Base-by-base conservation (phyloP, 2,797 vertebrate species). In the Remorina albescens region DNA sequence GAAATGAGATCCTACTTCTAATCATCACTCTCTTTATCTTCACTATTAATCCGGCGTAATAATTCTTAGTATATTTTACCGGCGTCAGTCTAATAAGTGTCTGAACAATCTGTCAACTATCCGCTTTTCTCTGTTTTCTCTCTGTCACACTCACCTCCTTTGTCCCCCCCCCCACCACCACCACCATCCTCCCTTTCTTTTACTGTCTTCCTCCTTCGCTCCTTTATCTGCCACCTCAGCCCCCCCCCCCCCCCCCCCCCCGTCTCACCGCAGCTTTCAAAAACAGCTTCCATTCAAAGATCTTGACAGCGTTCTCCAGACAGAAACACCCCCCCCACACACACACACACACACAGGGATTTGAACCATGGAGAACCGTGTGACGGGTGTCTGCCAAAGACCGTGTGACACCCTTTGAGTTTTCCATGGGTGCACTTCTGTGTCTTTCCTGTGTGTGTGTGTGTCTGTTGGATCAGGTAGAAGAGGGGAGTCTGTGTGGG, bases 361-460 rank as follows among this genome's bases (percentile, higher is more conserved):
- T 46, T 87, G 83, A 90, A 87, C 86, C 75, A 44, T 80, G 83
- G 74, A 81, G 86, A 83, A 59, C 63, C 4, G 51, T 59, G 82
- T 87, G 90, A 86, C 79, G 71, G 71, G 61, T 81, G 65, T 71
- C 86, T 85, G 86, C 80, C 80, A 70, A 44, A 73, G 80, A 67
- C 71, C 36, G 25, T 58, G 80, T 59, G 86, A 86, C 85, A 77
- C 66, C 76, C 67, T 86, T 78, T 72, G 59, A 86, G 70, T 82
- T 87, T 78, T 79, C 76, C 63, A 58, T 47, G 64, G 74, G 25
- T 68, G 50, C 81, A 13, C 73, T 79, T 37, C 23, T 8, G 6
- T 30, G 55, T 26, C 51, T 83, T 81, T 82, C 54, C 64, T 54
- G 58, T 46, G 49, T 69, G 70, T 83, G 79, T 76, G 59, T 79